phyloP scores from a whole-genome alignment of 1,140 invertebrate species.

The Asobara japonica region DNA sequence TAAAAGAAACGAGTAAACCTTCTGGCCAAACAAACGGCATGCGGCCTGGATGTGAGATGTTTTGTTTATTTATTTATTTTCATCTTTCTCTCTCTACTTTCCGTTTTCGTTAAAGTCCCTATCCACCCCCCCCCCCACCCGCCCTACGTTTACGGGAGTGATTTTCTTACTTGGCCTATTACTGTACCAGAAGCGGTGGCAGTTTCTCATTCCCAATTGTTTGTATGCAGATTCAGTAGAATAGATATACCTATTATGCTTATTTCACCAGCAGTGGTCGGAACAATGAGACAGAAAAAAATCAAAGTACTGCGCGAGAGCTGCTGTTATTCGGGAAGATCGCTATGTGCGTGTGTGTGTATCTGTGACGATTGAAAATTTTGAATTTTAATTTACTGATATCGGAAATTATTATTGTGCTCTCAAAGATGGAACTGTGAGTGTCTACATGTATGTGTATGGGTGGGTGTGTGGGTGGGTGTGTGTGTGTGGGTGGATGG shows the following conservation, averaged over 20 bases:
- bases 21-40: constrained; percentile 2
- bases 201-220: neutral
- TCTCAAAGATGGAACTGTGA: too few relatives aligned
- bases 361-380: too few relatives aligned
- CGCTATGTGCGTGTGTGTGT: too few relatives aligned
- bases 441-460: too few relatives aligned
- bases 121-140: neutral
- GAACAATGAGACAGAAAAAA: constrained; percentile 22
- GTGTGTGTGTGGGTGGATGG: too few relatives aligned
- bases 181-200: neutral
- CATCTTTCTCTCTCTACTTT: neutral
- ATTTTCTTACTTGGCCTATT: constrained; percentile 44
- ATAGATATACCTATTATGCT: constrained; percentile 10
- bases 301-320: too few relatives aligned
- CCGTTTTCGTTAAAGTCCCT: constrained; percentile 40
- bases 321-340: too few relatives aligned
- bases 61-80: constrained; percentile 1
- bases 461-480: too few relatives aligned
- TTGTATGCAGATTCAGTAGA: constrained; percentile 30
- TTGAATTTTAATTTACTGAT: too few relatives aligned
- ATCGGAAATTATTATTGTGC: too few relatives aligned
- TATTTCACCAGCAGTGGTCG: constrained; percentile 10
- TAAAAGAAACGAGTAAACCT: neutral
- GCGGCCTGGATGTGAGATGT: constrained; percentile 8
- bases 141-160: constrained; percentile 52